Evolutionary conservation across 2,797 vertebrate genomes (phyloP).

Genomic region (Balearica regulorum): DNA sequence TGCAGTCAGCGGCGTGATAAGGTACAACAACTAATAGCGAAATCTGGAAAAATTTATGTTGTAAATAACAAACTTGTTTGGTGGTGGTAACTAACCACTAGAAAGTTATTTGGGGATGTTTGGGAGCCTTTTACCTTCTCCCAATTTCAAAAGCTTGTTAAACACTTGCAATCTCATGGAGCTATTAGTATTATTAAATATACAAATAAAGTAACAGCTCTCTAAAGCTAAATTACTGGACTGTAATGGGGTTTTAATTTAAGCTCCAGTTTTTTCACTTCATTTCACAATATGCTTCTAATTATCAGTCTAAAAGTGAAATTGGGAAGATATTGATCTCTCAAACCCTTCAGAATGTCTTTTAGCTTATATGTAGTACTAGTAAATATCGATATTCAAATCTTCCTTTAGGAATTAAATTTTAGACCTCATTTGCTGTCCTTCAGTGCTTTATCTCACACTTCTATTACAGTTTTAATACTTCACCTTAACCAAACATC

Average conservation of each 20-base stretch:
- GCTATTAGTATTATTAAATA: not conserved
- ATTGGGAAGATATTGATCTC: not conserved
- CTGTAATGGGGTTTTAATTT: slow-evolving; percentile 27
- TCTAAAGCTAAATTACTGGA: not conserved
- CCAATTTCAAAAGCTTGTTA: not conserved
- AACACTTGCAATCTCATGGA: not conserved
- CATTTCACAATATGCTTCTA: not conserved
- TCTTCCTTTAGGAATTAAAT: not conserved
- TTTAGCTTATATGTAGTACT: not conserved
- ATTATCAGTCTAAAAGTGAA: not conserved
- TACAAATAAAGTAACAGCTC: not conserved
- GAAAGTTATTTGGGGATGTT: not conserved
- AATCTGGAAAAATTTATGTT: not conserved
- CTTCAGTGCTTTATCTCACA: not conserved
- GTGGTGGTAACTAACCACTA: not conserved
- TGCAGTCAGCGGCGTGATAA: not conserved
- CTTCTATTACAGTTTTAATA: not conserved
- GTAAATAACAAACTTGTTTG: not conserved
- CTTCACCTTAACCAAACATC: not conserved
- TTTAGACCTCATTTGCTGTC: not conserved
- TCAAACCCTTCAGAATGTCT: not conserved
- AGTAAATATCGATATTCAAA: not conserved
- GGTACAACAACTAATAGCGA: not conserved
- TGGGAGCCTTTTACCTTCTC: not conserved
- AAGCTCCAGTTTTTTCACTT: not conserved